A percentile compares a stretch with the other conserved stretches of the same genome.
These are phyloP conservation scores for Catharus bicknelli DNA, from an alignment of 2,113 vertebrate species.

Conservation along the genomic window DNA sequence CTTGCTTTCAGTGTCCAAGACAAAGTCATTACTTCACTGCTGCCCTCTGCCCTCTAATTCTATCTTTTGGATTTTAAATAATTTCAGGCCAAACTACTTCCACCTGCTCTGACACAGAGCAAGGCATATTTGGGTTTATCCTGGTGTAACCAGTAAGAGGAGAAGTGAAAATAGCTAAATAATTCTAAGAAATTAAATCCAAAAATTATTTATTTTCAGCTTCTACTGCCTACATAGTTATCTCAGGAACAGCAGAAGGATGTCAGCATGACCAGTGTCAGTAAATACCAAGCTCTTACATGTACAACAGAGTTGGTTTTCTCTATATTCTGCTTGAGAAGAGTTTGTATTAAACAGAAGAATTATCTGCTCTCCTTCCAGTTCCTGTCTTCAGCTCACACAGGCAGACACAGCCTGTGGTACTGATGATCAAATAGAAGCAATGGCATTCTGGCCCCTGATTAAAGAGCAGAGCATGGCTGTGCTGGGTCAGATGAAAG, in stretches of 20 bases:
- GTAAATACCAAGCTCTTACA: neutral
- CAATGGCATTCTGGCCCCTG: neutral
- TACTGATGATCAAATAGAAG: neutral
- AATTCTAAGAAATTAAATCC: neutral
- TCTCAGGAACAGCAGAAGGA: neutral
- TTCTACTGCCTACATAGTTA: neutral
- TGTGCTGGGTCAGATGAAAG: neutral
- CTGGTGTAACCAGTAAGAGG: neutral
- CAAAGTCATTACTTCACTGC: slow-evolving; percentile 43
- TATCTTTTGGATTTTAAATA: slow-evolving; percentile 19
- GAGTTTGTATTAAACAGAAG: neutral
- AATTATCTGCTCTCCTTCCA: neutral
- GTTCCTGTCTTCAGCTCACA: neutral
- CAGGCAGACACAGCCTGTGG: neutral
- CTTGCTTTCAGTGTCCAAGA: neutral
- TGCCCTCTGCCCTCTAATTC: slow-evolving; percentile 15
- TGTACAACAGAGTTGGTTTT: neutral
- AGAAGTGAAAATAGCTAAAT: neutral
- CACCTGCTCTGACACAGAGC: neutral
- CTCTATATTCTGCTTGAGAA: neutral
- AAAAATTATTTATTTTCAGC: neutral
- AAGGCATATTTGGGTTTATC: neutral
- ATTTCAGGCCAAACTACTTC: neutral
- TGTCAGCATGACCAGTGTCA: neutral
- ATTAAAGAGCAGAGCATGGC: neutral